Percentiles rank a stretch among this genome's conserved stretches.
phyloP scores from a whole-genome alignment of 2,888 invertebrate species.

The Tetanocera ferruginea region DNA sequence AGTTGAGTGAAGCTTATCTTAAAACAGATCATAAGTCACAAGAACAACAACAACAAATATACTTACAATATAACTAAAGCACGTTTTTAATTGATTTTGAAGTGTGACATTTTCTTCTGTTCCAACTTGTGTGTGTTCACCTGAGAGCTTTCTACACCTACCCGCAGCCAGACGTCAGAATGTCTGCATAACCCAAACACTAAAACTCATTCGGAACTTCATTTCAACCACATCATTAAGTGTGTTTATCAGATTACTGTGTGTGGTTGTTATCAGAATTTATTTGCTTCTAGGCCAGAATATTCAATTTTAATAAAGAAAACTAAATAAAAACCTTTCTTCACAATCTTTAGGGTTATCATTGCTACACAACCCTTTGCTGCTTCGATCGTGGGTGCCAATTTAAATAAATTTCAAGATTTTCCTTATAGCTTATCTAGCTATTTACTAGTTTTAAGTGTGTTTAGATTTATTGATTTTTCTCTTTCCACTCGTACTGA shows the following conservation, averaged over 20 bases:
- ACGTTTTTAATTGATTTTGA: conserved; percentile 6
- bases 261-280: too few species aligned
- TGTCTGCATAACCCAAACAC: neutral
- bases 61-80: neutral
- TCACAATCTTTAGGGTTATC: neutral
- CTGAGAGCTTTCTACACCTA: neutral
- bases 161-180: conserved; percentile 12
- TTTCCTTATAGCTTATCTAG: neutral
- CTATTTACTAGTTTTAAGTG: neutral
- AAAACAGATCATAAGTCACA: neutral
- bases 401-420: neutral
- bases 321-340: neutral
- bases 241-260: neutral
- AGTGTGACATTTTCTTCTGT: neutral
- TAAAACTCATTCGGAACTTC: neutral
- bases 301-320: too few species aligned
- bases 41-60: neutral
- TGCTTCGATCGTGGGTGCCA: neutral
- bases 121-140: too few species aligned
- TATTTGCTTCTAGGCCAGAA: neutral
- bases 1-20: neutral
- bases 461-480: neutral
- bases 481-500: neutral
- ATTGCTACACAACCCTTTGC: neutral
- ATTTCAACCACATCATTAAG: neutral